phyloP scores from a whole-genome alignment of 2,113 vertebrate genomes.

The Stigmatopora argus region DNA sequence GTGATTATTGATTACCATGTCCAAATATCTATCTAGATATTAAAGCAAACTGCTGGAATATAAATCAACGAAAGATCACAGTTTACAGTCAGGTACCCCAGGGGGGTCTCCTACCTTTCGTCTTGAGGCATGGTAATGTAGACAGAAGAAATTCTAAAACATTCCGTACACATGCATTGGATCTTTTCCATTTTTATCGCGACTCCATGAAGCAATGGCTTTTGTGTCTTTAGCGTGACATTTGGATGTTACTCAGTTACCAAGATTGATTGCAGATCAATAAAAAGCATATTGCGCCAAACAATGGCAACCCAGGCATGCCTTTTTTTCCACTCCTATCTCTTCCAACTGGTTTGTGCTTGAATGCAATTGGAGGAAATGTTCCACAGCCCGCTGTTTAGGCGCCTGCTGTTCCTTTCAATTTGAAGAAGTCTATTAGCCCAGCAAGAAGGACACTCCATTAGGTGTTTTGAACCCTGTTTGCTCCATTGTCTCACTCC shows the following conservation, averaged over 20 bases:
- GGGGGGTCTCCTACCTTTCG: conserved; percentile 12
- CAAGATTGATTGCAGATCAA: conserved; percentile 53
- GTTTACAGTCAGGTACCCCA: conserved; percentile 17
- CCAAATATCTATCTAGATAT: conserved; percentile 37
- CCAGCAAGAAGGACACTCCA: conserved; percentile 59
- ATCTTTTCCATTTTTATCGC: conserved; percentile 13
- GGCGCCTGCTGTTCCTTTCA: conserved; percentile 65
- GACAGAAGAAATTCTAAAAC: conserved; percentile 14
- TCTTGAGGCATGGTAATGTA: conserved; percentile 21
- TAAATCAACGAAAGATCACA: conserved; percentile 17
- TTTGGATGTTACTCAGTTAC: conserved; percentile 40
- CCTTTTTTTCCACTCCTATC: conserved; percentile 11
- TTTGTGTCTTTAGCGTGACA: conserved; percentile 30
- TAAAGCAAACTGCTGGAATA: conserved; percentile 24
- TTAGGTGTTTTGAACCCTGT: conserved; percentile 63
- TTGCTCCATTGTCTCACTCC: conserved; percentile 56
- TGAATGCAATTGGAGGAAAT: conserved; percentile 57
- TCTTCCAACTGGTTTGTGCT: conserved; percentile 44
- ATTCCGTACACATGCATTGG: not conserved
- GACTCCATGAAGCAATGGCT: conserved; percentile 33
- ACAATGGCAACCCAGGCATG: conserved; percentile 20
- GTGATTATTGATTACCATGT: conserved; percentile 53
- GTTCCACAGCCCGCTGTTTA: conserved; percentile 64
- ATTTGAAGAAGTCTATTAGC: conserved; percentile 69
- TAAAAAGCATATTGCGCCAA: conserved; percentile 34